phyloP scores from a whole-genome alignment of 37 sponge, comb jelly and placozoan species.

The Dysidea cf. avara region DNA sequence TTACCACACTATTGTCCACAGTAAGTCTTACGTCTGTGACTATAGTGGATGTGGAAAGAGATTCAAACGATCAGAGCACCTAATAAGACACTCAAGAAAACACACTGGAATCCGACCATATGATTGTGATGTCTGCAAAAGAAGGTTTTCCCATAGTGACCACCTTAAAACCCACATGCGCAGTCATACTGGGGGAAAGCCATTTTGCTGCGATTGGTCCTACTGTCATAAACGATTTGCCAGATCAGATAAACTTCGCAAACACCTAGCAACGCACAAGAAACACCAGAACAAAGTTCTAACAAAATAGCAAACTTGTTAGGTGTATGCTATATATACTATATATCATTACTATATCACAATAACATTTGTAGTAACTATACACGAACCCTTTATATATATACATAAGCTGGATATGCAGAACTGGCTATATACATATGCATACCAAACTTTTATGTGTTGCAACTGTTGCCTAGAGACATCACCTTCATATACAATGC shows the following conservation, averaged over 20 bases:
- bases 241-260: constrained; percentile 82
- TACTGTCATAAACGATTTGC: constrained; percentile 93
- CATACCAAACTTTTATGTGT: no score
- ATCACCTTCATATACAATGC: no score
- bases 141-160: constrained; percentile 88
- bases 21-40: constrained; percentile 86
- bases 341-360: no score
- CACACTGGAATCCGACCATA: constrained; percentile 91
- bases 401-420: no score
- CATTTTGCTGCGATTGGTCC: constrained; percentile 85
- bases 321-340: no score
- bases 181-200: constrained; percentile 95
- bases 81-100: constrained; percentile 82
- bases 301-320: no score
- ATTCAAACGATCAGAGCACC: constrained; percentile 89
- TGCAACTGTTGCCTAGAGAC: no score
- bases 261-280: constrained; percentile 92
- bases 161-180: constrained; percentile 97
- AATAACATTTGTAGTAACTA: no score
- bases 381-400: no score
- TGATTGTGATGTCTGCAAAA: constrained; percentile 88
- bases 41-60: constrained; percentile 87
- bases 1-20: no score
- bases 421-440: no score
- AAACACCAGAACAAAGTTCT: no score